Evolutionary conservation across 1,140 invertebrate genomes (phyloP).

Genomic region (Drosophila orena): DNA sequence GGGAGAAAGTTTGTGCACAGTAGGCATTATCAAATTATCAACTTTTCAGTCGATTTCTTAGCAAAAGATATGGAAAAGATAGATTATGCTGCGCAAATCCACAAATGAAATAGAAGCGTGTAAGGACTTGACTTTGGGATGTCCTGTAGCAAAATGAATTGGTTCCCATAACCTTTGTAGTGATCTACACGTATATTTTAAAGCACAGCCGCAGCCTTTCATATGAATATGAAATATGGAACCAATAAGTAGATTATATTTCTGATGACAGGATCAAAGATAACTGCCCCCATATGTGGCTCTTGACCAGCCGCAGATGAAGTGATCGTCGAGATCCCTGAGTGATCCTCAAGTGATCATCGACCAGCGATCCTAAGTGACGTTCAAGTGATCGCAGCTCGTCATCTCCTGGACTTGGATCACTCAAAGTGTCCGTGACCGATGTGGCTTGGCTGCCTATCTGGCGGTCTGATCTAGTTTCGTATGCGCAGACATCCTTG

Average conservation of each 20-base stretch:
- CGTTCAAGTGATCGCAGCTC: constrained; percentile 34
- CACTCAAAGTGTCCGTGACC: constrained; percentile 50
- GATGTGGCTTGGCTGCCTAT: constrained; percentile 10
- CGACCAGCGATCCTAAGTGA: constrained; percentile 25
- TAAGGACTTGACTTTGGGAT: too few relatives aligned
- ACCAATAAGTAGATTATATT: constrained; percentile 26
- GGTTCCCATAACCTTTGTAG: too few relatives aligned
- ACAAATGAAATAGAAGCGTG: too few relatives aligned
- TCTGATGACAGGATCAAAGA: constrained; percentile 29
- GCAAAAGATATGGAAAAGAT: not conserved
- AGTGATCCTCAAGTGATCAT: constrained; percentile 45
- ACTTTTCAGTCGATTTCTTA: not conserved
- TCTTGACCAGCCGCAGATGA: constrained; percentile 32
- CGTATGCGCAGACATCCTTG: not conserved
- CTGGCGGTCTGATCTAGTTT: constrained; percentile 17
- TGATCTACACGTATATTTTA: not conserved
- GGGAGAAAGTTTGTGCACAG: constrained; percentile 6
- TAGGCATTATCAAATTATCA: constrained; percentile 32
- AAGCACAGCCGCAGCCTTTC: not conserved
- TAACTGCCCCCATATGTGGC: constrained; percentile 46
- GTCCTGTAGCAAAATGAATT: too few relatives aligned
- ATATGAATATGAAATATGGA: constrained; percentile 19
- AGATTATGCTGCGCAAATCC: too few relatives aligned
- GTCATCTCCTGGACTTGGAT: constrained; percentile 13
- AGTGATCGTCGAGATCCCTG: constrained; percentile 12